A percentile compares a stretch with the other conserved stretches of the same genome.
These are phyloP conservation scores for Penelope pileata DNA, from an alignment of 2,113 vertebrate species.

Conservation along the genomic window DNA sequence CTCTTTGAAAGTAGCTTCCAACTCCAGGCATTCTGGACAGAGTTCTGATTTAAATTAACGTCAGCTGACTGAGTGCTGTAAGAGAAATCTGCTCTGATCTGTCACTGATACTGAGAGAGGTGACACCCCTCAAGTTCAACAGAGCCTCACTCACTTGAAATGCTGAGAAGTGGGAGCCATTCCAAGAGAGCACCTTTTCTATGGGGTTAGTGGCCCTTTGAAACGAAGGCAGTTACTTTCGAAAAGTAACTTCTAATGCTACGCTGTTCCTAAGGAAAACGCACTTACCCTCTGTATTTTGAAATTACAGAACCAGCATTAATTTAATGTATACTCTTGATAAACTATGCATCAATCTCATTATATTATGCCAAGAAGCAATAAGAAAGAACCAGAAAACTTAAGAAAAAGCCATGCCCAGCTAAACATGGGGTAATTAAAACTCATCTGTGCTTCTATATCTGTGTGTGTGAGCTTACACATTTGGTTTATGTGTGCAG, in stretches of 20 bases:
- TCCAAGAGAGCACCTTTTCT: background rate
- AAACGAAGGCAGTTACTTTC: background rate
- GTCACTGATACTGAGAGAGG: background rate
- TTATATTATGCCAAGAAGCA: background rate
- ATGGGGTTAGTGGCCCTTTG: background rate
- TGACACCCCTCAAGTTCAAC: background rate
- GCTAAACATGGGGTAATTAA: background rate
- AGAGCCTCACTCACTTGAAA: background rate
- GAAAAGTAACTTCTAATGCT: background rate
- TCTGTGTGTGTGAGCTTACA: background rate
- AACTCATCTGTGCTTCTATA: background rate
- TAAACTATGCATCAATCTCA: background rate
- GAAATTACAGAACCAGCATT: background rate
- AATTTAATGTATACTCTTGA: background rate
- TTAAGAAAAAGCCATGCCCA: background rate
- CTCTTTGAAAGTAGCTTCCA: background rate
- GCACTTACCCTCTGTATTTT: background rate
- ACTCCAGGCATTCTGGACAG: background rate
- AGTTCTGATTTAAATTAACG: background rate
- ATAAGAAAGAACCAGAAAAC: background rate
- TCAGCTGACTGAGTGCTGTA: background rate
- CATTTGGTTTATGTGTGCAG: background rate
- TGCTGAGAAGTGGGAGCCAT: background rate
- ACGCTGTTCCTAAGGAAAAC: background rate
- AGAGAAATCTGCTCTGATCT: background rate